phyloP scores from a whole-genome alignment of 2,113 vertebrate genomes.

The Haliaeetus leucogaster region DNA sequence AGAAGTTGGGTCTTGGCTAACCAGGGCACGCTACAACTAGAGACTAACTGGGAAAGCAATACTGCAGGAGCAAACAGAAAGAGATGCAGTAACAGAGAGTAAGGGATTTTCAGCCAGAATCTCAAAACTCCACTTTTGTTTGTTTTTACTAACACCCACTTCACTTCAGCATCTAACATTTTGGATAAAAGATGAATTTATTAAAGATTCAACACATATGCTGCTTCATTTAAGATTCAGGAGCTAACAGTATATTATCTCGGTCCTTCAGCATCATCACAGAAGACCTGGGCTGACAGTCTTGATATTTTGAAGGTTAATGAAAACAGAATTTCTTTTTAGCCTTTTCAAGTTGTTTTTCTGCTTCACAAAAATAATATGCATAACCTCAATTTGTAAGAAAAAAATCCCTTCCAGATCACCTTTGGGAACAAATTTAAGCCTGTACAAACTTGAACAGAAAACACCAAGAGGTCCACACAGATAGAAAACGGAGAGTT shows the following conservation, averaged over 20 bases:
- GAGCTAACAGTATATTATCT: slow-evolving; percentile 41
- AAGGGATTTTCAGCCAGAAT: slow-evolving; percentile 4
- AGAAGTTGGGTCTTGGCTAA: not conserved
- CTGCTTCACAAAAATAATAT: not conserved
- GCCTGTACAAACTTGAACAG: not conserved
- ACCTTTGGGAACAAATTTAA: not conserved
- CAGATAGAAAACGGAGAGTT: not conserved
- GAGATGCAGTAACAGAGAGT: not conserved
- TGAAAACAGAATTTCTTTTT: slow-evolving; percentile 47
- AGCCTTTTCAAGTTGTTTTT: slow-evolving; percentile 57
- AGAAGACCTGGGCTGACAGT: slow-evolving; percentile 51
- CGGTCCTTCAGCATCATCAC: not conserved
- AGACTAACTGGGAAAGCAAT: not conserved
- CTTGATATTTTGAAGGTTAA: slow-evolving; percentile 59
- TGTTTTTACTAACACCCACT: slow-evolving; percentile 60
- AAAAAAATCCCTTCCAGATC: not conserved
- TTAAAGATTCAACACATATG: slow-evolving; percentile 57
- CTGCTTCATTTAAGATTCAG: slow-evolving; percentile 49
- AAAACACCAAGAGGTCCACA: not conserved
- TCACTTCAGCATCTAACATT: slow-evolving; percentile 38
- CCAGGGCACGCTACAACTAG: not conserved
- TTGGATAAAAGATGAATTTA: slow-evolving; percentile 39
- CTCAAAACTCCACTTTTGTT: not conserved
- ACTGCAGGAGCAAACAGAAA: not conserved
- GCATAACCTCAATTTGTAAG: not conserved